These are phyloP conservation scores for Chaitophorus viminalis DNA, from an alignment of 2,888 invertebrate species.

Conservation along the genomic window DNA sequence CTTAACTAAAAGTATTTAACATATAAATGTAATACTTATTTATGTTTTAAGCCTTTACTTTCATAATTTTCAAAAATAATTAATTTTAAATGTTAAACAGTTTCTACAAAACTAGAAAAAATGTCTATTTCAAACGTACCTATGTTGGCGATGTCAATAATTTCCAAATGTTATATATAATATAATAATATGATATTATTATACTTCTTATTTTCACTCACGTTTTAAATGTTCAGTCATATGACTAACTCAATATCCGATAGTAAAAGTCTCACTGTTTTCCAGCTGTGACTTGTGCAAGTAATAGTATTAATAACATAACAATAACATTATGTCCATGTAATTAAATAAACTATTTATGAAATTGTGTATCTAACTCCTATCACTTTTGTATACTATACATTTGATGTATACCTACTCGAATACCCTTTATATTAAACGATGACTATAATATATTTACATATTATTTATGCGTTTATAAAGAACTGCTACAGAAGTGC, in stretches of 20 bases:
- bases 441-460: constrained; percentile 38
- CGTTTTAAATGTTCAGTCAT: neutral
- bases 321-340: neutral
- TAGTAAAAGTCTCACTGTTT: neutral
- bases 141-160: neutral
- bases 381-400: neutral
- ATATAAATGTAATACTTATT: no score
- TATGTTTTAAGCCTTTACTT: no score
- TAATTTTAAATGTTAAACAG: no score
- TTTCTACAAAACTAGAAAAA: no score
- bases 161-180: neutral
- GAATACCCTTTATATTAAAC: constrained; percentile 36
- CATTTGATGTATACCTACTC: neutral
- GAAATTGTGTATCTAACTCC: neutral
- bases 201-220: neutral
- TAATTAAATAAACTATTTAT: neutral
- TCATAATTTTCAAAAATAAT: no score
- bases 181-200: no score
- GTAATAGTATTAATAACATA: neutral
- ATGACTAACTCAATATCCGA: neutral
- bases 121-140: no score
- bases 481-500: neutral
- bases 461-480: constrained; percentile 11
- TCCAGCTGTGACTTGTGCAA: neutral
- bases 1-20: no score